A percentile compares a stretch with the other conserved stretches of the same genome.
phyloP scores from a whole-genome alignment of 2,797 vertebrate species.

The Crax fasciolata region DNA sequence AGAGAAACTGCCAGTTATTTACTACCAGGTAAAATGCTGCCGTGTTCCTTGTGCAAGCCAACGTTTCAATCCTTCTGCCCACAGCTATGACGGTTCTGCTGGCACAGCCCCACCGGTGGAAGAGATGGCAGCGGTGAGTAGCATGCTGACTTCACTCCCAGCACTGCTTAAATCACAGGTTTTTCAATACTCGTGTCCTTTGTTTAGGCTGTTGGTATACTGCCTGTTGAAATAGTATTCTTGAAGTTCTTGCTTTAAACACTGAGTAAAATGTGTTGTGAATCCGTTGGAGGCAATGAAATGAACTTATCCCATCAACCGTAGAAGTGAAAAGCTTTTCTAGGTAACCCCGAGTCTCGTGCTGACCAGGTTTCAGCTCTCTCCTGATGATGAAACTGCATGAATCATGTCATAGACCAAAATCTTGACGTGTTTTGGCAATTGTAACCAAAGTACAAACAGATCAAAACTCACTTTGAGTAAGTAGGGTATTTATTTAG shows the following conservation, averaged over 20 bases:
- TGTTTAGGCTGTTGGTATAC: background rate
- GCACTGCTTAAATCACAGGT: background rate
- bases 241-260: background rate
- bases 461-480: background rate
- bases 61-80: conserved; percentile 63
- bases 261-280: background rate
- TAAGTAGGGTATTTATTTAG: background rate
- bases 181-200: background rate
- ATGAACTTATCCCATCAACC: background rate
- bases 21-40: background rate
- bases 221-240: background rate
- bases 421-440: background rate
- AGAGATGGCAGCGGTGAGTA: conserved; percentile 76
- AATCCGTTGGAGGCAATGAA: background rate
- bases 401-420: background rate
- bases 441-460: background rate
- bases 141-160: background rate
- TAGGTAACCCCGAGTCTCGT: background rate
- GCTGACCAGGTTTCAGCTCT: background rate
- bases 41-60: conserved; percentile 22
- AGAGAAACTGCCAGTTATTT: background rate
- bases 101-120: conserved; percentile 53
- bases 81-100: conserved; percentile 71
- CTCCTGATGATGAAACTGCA: background rate
- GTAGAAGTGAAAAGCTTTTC: background rate